phyloP scores from a whole-genome alignment of 2,113 vertebrate species.

The Platysteira castanea region DNA sequence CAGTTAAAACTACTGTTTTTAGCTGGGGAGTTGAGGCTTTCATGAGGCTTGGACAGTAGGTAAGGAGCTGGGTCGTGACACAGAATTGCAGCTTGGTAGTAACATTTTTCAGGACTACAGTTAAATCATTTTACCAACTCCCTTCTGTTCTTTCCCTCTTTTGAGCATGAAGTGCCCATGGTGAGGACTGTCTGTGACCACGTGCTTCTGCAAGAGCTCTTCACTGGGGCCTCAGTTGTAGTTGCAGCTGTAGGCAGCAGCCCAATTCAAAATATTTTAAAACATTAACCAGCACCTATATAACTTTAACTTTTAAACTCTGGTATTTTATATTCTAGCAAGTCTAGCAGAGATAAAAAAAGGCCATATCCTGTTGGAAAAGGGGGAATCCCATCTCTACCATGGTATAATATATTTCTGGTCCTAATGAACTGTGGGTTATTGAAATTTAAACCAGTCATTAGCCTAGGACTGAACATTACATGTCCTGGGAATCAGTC shows the following conservation, averaged over 20 bases:
- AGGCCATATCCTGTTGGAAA: not conserved
- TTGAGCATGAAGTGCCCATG: not conserved
- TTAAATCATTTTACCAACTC: not conserved
- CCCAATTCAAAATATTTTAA: not conserved
- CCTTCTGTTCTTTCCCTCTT: not conserved
- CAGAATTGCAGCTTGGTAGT: not conserved
- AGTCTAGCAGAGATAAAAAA: not conserved
- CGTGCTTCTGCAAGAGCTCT: not conserved
- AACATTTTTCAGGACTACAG: not conserved
- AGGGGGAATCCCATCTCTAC: constrained; percentile 32
- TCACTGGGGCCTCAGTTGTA: not conserved
- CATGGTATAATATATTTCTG: constrained; percentile 6
- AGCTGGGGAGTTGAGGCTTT: not conserved
- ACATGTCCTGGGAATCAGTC: constrained; percentile 46
- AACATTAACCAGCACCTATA: not conserved
- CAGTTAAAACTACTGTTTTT: not conserved
- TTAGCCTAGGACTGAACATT: constrained; percentile 44
- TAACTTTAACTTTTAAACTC: not conserved
- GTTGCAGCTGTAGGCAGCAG: not conserved
- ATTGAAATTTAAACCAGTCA: constrained; percentile 52
- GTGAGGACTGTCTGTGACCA: not conserved
- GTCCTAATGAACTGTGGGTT: constrained; percentile 7
- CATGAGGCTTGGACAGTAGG: not conserved
- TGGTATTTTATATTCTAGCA: not conserved
- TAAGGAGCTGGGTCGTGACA: not conserved